Percentiles rank a stretch among this genome's conserved stretches.
These are phyloP conservation scores for Sebastes miniatus DNA, from an alignment of 2,797 vertebrate genomes.

Conservation along the genomic window DNA sequence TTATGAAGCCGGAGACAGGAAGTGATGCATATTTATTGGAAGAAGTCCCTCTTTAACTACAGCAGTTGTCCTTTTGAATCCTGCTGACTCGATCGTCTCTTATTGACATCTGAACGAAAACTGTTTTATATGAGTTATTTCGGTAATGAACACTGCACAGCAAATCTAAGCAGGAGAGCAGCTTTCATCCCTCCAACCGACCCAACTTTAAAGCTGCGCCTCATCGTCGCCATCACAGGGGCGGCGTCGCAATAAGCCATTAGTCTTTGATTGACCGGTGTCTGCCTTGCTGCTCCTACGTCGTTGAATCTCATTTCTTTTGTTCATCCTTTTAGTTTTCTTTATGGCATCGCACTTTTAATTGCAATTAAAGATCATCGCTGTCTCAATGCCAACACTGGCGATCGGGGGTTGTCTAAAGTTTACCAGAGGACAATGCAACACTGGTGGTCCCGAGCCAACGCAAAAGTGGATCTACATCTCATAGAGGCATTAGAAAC, in stretches of 20 bases:
- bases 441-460: conserved; percentile 23
- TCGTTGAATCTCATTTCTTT: conserved; percentile 1
- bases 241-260: conserved; percentile 33
- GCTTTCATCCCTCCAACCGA: conserved; percentile 21
- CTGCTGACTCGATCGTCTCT: conserved; percentile 19
- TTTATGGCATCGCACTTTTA: conserved; percentile 21
- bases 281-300: conserved; percentile 21
- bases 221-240: conserved; percentile 21
- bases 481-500: conserved; percentile 33
- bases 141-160: conserved; percentile 15
- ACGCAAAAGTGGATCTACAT: conserved; percentile 4
- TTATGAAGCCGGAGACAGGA: conserved; percentile 31
- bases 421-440: conserved; percentile 40
- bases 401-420: conserved; percentile 22
- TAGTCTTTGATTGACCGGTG: conserved; percentile 40
- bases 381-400: conserved; percentile 13
- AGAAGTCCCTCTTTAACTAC: conserved; percentile 9
- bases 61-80: conserved; percentile 31
- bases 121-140: conserved; percentile 13
- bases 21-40: conserved; percentile 53
- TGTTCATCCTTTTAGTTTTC: background rate
- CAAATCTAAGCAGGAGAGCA: background rate
- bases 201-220: background rate
- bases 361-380: conserved; percentile 34
- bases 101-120: conserved; percentile 21